Evolutionary conservation across 2,888 invertebrate genomes (phyloP).

Genomic region (Sphaeridia pumilis): DNA sequence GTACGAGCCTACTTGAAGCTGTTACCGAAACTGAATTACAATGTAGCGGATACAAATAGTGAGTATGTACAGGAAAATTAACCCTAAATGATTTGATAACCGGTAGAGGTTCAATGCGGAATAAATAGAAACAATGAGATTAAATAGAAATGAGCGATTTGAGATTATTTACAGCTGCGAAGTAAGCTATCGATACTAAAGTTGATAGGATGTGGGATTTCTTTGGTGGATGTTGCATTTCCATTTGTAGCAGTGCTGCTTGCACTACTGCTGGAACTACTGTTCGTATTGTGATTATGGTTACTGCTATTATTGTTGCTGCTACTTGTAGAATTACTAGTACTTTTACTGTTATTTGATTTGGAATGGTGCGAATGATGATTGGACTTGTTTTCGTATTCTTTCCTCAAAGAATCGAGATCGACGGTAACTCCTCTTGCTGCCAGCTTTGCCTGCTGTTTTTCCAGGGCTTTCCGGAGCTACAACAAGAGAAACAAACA

Average conservation of each 20-base stretch:
- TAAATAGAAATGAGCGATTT: too few relatives aligned
- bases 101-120: too few relatives aligned
- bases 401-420: conserved; percentile 67
- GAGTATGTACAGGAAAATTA: too few relatives aligned
- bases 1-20: too few relatives aligned
- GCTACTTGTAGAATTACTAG: not conserved
- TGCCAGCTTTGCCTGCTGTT: conserved; percentile 82
- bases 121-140: too few relatives aligned
- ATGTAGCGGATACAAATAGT: too few relatives aligned
- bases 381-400: conserved; percentile 45
- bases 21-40: too few relatives aligned
- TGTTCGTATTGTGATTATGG: conserved; percentile 1
- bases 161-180: conserved; percentile 9
- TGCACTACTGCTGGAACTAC: not conserved
- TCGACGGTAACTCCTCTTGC: conserved; percentile 66
- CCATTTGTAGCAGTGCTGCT: not conserved
- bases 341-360: not conserved
- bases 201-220: conserved; percentile 18
- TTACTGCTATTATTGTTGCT: conserved; percentile 10
- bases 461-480: conserved; percentile 77
- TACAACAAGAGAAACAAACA: conserved; percentile 40
- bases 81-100: too few relatives aligned
- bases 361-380: conserved; percentile 4
- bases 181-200: conserved; percentile 27
- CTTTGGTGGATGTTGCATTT: conserved; percentile 12